phyloP scores from a whole-genome alignment of 2,797 vertebrate genomes.

The Pterois miles region DNA sequence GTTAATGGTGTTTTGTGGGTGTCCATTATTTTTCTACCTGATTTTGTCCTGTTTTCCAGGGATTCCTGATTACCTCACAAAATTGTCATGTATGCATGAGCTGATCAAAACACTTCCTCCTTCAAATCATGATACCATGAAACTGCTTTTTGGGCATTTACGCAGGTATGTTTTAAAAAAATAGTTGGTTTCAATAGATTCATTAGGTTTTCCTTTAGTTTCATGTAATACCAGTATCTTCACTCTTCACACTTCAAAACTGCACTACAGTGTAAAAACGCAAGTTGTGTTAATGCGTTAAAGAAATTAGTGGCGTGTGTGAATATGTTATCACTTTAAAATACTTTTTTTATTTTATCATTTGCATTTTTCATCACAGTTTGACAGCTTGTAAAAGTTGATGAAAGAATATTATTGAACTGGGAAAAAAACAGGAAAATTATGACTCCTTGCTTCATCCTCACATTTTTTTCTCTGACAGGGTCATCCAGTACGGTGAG shows the following conservation, averaged over 20 bases:
- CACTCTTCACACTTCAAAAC: too few relatives aligned
- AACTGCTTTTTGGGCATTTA: conserved; percentile 91
- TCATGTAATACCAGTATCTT: too few relatives aligned
- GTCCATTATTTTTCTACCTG: neutral
- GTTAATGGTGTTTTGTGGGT: neutral
- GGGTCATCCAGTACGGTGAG: conserved; percentile 87
- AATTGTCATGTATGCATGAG: conserved; percentile 80
- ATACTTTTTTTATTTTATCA: neutral
- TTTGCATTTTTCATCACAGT: neutral
- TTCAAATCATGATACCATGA: conserved; percentile 90
- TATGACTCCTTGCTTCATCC: neutral
- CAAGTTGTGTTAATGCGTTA: too few relatives aligned
- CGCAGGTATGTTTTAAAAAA: conserved; percentile 82
- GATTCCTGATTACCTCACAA: conserved; percentile 81
- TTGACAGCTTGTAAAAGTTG: neutral
- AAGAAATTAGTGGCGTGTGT: too few relatives aligned
- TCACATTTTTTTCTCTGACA: conserved; percentile 51
- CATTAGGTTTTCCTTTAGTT: too few relatives aligned
- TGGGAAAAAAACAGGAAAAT: neutral
- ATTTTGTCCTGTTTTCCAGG: conserved; percentile 73
- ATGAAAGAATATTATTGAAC: neutral
- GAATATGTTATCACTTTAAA: neutral
- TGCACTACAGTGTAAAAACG: too few relatives aligned
- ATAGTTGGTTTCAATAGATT: too few relatives aligned
- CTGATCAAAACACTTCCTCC: conserved; percentile 86